Evolutionary conservation across 1,140 invertebrate species (phyloP).

Genomic region (Ceratina calcarata): DNA sequence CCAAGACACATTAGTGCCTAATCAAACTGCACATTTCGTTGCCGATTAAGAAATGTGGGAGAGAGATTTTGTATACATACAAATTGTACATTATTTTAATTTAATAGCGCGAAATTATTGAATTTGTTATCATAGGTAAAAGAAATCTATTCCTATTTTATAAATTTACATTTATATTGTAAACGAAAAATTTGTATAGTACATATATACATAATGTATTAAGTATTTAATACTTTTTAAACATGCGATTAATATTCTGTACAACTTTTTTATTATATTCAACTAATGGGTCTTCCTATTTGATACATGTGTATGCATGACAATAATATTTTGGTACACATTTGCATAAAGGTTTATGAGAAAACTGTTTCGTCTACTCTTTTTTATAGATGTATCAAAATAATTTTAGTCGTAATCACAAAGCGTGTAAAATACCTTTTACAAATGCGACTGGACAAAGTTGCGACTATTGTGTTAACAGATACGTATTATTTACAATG

Average conservation of each 20-base stretch:
- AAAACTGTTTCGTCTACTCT: slow-evolving; percentile 33
- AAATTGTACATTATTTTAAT: slow-evolving; percentile 39
- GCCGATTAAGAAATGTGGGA: slow-evolving; percentile 46
- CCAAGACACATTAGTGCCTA: slow-evolving; percentile 59
- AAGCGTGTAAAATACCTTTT: slow-evolving; percentile 7
- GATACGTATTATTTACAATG: neutral
- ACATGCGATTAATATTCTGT: slow-evolving; percentile 18
- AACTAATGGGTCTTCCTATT: slow-evolving; percentile 55
- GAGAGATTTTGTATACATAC: slow-evolving; percentile 58
- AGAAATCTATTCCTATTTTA: slow-evolving; percentile 25
- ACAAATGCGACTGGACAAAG: no score
- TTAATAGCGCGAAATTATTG: slow-evolving; percentile 15
- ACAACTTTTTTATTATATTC: slow-evolving; percentile 31
- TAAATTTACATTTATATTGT: slow-evolving; percentile 17
- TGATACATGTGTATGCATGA: slow-evolving; percentile 44
- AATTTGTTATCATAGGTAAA: slow-evolving; percentile 26
- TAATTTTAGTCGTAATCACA: slow-evolving; percentile 28
- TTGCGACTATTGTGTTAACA: slow-evolving; percentile 33
- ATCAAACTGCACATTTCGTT: slow-evolving; percentile 40
- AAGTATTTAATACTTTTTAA: slow-evolving; percentile 36
- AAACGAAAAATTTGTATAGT: slow-evolving; percentile 24
- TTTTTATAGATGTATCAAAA: slow-evolving; percentile 19
- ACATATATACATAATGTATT: slow-evolving; percentile 1
- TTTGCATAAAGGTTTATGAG: slow-evolving; percentile 44
- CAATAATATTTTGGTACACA: slow-evolving; percentile 51